Percentiles rank a stretch among this genome's conserved stretches.
These are phyloP conservation scores for Limnephilus lunatus DNA, from an alignment of 2,888 invertebrate genomes.

Conservation along the genomic window DNA sequence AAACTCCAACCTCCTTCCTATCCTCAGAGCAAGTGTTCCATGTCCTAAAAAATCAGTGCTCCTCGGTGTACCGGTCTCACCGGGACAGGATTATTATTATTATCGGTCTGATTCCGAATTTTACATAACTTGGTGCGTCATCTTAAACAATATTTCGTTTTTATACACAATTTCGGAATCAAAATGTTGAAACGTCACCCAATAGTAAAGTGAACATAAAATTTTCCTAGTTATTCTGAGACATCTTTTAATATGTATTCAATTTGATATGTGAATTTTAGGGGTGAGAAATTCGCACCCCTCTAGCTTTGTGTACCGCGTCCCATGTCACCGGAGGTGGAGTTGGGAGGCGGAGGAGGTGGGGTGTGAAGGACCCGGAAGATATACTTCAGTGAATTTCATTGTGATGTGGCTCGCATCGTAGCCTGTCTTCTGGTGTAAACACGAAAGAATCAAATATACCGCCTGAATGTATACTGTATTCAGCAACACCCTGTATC, in stretches of 20 bases:
- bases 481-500: conserved; percentile 7
- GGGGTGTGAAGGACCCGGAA: conserved; percentile 13
- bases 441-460: conserved; percentile 41
- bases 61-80: too few relatives aligned
- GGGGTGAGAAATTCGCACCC: conserved; percentile 23
- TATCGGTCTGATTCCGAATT: too few relatives aligned
- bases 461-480: conserved; percentile 29
- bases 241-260: conserved; percentile 28
- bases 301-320: background rate
- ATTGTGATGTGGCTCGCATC: conserved; percentile 40
- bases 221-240: background rate
- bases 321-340: background rate
- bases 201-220: background rate
- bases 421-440: conserved; percentile 25
- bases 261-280: conserved; percentile 5
- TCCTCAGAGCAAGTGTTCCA: too few relatives aligned
- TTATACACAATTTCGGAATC: background rate
- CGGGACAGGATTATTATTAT: too few relatives aligned
- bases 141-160: too few relatives aligned
- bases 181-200: background rate
- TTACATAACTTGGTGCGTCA: too few relatives aligned
- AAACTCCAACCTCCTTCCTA: too few relatives aligned
- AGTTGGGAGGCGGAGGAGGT: background rate
- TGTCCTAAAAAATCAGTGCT: too few relatives aligned
- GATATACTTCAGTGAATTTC: conserved; percentile 45